Base-by-base conservation (phyloP, 2,113 vertebrate genomes). In the Daboia siamensis region DNA sequence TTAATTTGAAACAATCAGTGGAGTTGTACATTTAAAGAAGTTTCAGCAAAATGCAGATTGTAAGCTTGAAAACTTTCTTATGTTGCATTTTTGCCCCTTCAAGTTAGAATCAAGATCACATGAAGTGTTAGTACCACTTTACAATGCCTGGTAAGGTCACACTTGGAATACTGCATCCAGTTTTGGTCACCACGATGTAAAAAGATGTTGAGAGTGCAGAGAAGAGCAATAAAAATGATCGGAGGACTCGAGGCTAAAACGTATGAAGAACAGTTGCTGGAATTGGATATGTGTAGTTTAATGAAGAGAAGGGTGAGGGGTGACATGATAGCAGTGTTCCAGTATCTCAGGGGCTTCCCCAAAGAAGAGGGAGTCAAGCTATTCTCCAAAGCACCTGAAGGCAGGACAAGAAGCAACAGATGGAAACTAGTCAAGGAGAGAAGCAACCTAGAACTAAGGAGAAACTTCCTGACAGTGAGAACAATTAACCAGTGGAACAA, bases 401-500 rank as follows among this genome's bases (percentile, higher is more conserved):
- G 29, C 29, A n/a, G 29, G 0, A 69, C 29, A 15, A 17, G 64
- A 6, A 69, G 5, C 13, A 69, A 69, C 12, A 12, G 64, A 2
- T 69, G 29, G 29, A 69, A 69, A 33, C 29, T 15, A 6, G 33
- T 2, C 29, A 69, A 69, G 64, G 29, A 69, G 5, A 69, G 5
- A 69, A 69, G 12, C 64, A 69, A 6, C 1, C 0, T 6, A 4
- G 29, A 69, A 5, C 1, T n/a, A n/a, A 33, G 29, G 29, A n/a
- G 29, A 33, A 17, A 33, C 6, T 69, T 15, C 0, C 1, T 33
- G 13, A n/a, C 12, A 15, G 29, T 3, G 1, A 12, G 0, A 69
- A 69, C 4, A 64, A 69, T 15, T 69, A 69, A 29, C 2, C 61
- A 64, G 11, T 64, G 26, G 61, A 64, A 69, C 5, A 1, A 13